Base-by-base conservation (phyloP, 1,140 invertebrate genomes). In the Aradophagus sp. region DNA sequence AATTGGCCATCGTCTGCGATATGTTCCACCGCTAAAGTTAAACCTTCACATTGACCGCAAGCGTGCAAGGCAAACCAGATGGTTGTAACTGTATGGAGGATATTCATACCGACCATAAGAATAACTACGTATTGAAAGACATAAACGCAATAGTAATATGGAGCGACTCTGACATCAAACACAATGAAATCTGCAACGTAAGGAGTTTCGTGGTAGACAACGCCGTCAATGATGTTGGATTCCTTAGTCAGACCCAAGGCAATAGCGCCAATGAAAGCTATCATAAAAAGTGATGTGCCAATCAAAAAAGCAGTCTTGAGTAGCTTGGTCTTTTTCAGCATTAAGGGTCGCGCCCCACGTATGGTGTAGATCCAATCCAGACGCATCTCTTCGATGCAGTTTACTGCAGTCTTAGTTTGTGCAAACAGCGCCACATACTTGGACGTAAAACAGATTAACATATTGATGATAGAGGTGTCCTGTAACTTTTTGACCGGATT, bases 31-130 rank as follows among this genome's bases (percentile, higher is more conserved):
- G 17, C 42, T 42, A 32, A 55, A 11, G 10, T 42, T 4, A 56
- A 35, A 17, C 39, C 52, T 27, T 48, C 35, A 14, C 27, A 59
- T 7, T 48, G 56, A 11, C 56, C 41, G 34, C 56, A 59, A 16
- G 26, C 56, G 34, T 59, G 56, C 14, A 41, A 12, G 1, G 36
- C 44, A 20, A 59, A 45, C 5, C 34, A 32, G 23, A 59, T 19
- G 1, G 56, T 44, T 5, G 44, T 59, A 1, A 3, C 20, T 2
- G 56, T 47, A 34, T 48, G 29, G 7, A 23, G 2, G 5, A 48
- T 41, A 2, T 48, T 39, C 8, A 38, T 4, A 0, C 16, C 44
- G 2, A n/a, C 2, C 3, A 20, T 8, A 1, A 42, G 1, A n/a
- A 55, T 19, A 10, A 26, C 36, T n/a, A 20, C 11, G 0, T 41